Base-by-base conservation (phyloP, 2,888 invertebrate genomes). In the Heliconius erato region DNA sequence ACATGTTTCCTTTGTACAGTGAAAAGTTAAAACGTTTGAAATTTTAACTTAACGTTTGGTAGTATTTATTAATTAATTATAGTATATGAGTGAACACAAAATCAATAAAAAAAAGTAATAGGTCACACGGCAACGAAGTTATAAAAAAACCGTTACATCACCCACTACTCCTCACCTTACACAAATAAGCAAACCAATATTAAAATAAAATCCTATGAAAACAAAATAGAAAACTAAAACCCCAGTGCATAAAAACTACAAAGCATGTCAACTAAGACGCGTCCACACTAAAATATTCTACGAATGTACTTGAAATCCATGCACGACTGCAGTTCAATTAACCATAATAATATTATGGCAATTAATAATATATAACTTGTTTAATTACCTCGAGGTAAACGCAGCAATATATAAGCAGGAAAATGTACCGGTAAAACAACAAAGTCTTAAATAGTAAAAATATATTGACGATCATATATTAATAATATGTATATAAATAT, bases 361-460 rank as follows among this genome's bases (percentile, higher is more conserved):
- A 65, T 74, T 74, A 32, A 68, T 74, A 80, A 68, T 74, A 67
- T 49, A 74, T 74, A 80, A 80, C 49, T 67, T 80, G 54, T 67
- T 74, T 68, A 74, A 74, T 80, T 78, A 78, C 78, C 74, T 74
- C 74, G 67, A 80, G 77, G 81, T 78, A 72, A 78, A 72, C 63
- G 59, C 63, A 28, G 71, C n/a, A 63, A 78, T 54, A 54, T 26
- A 49, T 54, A 78, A 81, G 44, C 81, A 81, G 81, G 81, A 81
- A 78, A 80, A 78, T 32, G 78, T 78, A 78, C 78, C 78, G 78
- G 67, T 78, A 78, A 78, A 78, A 81, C 40, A 81, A 77, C 40
- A 76, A 76, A 54, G 59, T 59, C 69, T 76, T 69, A 63, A 77
- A 77, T 77, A 77, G 69, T 81, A 69, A 81, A 71, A 77, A 59